Evolutionary conservation across 64 coral and sea anemone genomes (phyloP), one percentile per base, ranked within the genome.

Genomic region (Actinia equina): DNA sequence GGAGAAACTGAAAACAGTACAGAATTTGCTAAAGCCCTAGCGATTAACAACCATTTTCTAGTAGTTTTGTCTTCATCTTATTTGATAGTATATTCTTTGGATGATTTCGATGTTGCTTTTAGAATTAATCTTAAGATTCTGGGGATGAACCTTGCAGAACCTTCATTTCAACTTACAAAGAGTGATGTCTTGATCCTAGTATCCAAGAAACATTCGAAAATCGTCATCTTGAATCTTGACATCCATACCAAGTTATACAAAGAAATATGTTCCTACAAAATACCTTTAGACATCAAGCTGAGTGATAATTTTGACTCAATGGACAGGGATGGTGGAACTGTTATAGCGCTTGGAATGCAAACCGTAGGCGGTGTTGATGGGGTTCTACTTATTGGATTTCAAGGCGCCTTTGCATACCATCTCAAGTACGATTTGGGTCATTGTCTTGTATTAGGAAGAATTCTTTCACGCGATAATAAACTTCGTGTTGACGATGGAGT

Each of bases 271-370:
- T 30, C 13, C 16, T 87, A 80, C 45, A 25, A 27, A n/a, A 51
- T 59, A 12, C 42, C 84, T 8, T 57, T 84, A 16, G 59, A 87
- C 25, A 79, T 80, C 15, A 45, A 17, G 20, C 52, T 96, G 19
- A 89, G 87, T 71, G 87, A 91, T 51, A 80, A 71, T 60, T 76
- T 96, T 59, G 90, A 92, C 70, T 76, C 89, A 17, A 79, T 70
- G 17, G 44, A 62, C 52, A 79, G 61, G 2, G 88, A 90, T 49
- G 53, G 57, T 44, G 77, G 79, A 49, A 89, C 67, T 22, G 59
- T 94, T 58, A 42, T 81, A 23, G 92, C 88, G 6, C 59, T 94
- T 56, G 92, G 88, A 44, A 94, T 94, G 82, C 88, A 87, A 63
- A 89, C 92, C 4, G 65, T 89, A n/a, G 49, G 65, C 27, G 88